Percentiles rank a stretch among this genome's conserved stretches.
These are phyloP conservation scores for Xiphophorus hellerii DNA, from an alignment of 2,113 vertebrate genomes.

Conservation along the genomic window DNA sequence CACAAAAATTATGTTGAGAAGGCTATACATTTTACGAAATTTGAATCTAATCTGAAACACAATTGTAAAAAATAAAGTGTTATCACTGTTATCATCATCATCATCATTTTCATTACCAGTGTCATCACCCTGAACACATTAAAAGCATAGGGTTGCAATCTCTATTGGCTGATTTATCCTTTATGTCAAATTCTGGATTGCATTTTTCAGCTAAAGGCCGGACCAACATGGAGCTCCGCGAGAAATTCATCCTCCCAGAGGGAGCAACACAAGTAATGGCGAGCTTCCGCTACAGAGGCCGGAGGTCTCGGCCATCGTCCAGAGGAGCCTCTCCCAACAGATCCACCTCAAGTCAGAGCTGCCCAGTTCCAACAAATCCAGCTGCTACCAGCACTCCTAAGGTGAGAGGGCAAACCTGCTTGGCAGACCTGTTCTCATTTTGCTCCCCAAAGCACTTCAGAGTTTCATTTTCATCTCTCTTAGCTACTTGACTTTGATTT, in stretches of 20 bases:
- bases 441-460: not conserved
- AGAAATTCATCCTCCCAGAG: constrained; percentile 97
- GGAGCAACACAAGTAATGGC: constrained; percentile 94
- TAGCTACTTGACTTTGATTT: constrained; percentile 8
- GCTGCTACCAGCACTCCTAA: constrained; percentile 84
- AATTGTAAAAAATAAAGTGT: constrained; percentile 41
- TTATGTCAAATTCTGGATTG: constrained; percentile 23
- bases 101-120: not conserved
- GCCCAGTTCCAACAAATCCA: constrained; percentile 74
- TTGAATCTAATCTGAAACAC: not conserved
- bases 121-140: not conserved
- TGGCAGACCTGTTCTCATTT: not conserved
- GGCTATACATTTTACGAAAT: not conserved
- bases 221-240: constrained; percentile 95
- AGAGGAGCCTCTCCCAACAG: constrained; percentile 93
- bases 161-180: not conserved
- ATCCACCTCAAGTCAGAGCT: constrained; percentile 92
- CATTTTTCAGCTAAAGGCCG: constrained; percentile 90
- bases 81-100: constrained; percentile 9
- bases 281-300: constrained; percentile 93
- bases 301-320: constrained; percentile 92
- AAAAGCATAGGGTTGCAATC: not conserved
- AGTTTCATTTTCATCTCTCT: constrained; percentile 13
- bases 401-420: constrained; percentile 72
- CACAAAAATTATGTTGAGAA: not conserved